Conservation (phyloP, 2,888 invertebrate species). For the Pristionchus mayeri region DNA sequence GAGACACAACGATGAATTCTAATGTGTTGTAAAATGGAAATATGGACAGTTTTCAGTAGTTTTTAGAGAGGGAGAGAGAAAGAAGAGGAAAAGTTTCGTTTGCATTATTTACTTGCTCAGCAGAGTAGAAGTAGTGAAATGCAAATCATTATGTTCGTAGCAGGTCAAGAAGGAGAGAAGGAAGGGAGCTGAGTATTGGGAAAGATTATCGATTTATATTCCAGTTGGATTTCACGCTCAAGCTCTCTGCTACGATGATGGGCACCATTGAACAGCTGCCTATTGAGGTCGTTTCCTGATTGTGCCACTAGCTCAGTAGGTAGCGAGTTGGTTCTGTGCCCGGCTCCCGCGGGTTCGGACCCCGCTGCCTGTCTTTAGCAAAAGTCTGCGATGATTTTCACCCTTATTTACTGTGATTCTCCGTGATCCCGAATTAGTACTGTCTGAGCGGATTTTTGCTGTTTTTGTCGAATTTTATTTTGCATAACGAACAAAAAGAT, state of each 20-base stretch:
- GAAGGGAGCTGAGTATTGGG: no score
- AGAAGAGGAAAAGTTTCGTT: no score
- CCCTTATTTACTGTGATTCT: not conserved
- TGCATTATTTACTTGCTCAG: no score
- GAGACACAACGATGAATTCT: no score
- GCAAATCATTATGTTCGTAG: no score
- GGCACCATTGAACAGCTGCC: constrained; percentile 57
- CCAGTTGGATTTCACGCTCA: constrained; percentile 55
- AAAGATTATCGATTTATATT: not conserved
- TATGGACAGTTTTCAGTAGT: no score
- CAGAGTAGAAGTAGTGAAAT: no score
- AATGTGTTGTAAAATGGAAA: no score
- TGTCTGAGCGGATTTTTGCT: constrained; percentile 46
- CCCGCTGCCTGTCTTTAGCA: not conserved
- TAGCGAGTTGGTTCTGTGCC: not conserved
- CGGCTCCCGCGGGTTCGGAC: not conserved
- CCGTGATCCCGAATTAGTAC: constrained; percentile 39
- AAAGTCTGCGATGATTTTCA: constrained; percentile 12
- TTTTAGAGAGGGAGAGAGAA: no score
- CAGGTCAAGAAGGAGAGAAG: no score
- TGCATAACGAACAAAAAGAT: not conserved
- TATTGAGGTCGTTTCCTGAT: constrained; percentile 54
- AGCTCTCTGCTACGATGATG: constrained; percentile 62
- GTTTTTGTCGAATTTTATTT: not conserved
- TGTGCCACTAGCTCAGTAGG: not conserved